Conservation (phyloP, 2,888 invertebrate species). For the Dorcus parallelipipedus region DNA sequence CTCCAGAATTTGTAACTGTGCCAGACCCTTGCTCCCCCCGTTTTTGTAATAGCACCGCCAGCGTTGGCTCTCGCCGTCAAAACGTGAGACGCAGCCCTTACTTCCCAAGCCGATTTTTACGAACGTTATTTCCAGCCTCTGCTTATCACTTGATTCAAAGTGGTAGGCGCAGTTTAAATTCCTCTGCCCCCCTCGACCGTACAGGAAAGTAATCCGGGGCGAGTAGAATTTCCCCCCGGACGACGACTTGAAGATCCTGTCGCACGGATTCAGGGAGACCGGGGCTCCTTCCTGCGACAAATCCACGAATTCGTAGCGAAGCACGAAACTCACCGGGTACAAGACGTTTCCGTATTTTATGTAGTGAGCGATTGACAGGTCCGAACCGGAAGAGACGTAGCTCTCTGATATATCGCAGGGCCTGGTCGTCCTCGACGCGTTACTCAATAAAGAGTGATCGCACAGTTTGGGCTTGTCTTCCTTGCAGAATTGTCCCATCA, state of each 20-base stretch:
- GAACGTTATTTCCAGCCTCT: conserved; percentile 67
- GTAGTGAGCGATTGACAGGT: conserved; percentile 72
- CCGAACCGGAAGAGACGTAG: conserved; percentile 73
- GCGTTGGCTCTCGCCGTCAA: conserved; percentile 64
- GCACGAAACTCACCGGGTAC: conserved; percentile 72
- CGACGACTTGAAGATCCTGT: conserved; percentile 58
- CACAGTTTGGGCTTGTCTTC: conserved; percentile 73
- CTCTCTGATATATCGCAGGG: conserved; percentile 71
- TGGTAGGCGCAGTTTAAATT: conserved; percentile 73
- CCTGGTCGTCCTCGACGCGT: conserved; percentile 67
- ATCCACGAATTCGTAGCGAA: conserved; percentile 82
- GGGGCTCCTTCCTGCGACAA: conserved; percentile 65
- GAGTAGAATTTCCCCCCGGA: conserved; percentile 59
- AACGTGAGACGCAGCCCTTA: conserved; percentile 63
- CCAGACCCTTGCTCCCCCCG: conserved; percentile 32
- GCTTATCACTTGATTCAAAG: conserved; percentile 68
- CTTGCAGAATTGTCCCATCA: conserved; percentile 74
- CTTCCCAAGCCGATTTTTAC: conserved; percentile 68
- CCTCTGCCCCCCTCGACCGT: conserved; percentile 75
- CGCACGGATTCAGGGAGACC: conserved; percentile 61
- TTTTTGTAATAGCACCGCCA: conserved; percentile 63
- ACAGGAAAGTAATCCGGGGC: conserved; percentile 77
- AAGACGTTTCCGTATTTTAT: conserved; percentile 75
- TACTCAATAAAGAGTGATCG: conserved; percentile 70
- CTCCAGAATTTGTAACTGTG: conserved; percentile 55